Percentiles rank a stretch among this genome's conserved stretches.
phyloP scores from a whole-genome alignment of 2,888 invertebrate genomes.

The Drosophila formosana region DNA sequence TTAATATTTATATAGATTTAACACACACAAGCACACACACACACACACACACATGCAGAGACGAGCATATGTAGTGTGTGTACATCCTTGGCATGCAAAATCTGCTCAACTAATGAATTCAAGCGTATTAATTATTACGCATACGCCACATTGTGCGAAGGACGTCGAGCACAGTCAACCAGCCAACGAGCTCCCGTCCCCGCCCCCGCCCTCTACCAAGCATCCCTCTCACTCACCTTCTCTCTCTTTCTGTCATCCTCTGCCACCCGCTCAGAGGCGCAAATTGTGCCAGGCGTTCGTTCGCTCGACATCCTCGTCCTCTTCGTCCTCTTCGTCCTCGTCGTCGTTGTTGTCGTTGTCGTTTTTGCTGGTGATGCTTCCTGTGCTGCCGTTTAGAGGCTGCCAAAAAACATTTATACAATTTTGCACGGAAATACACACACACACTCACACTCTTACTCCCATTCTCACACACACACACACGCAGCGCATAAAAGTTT shows the following conservation, averaged over 20 bases:
- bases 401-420: constrained; percentile 81
- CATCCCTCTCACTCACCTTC: constrained; percentile 1
- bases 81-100: constrained; percentile 73
- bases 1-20: constrained; percentile 57
- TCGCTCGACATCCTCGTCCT: constrained; percentile 31
- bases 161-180: constrained; percentile 65
- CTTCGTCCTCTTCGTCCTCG: constrained; percentile 20
- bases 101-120: constrained; percentile 82
- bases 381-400: constrained; percentile 80
- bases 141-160: constrained; percentile 80
- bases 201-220: constrained; percentile 3
- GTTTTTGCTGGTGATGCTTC: constrained; percentile 75
- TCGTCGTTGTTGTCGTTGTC: constrained; percentile 47
- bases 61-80: constrained; percentile 34
- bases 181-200: constrained; percentile 18
- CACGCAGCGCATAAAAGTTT: constrained; percentile 75
- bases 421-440: constrained; percentile 79
- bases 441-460: constrained; percentile 1
- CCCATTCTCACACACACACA: constrained; percentile 12
- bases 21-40: constrained; percentile 11
- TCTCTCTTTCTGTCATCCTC: constrained; percentile 1
- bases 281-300: constrained; percentile 73
- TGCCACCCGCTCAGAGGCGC: constrained; percentile 43
- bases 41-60: neutral
- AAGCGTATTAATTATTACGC: constrained; percentile 82